These are phyloP conservation scores for Pelosia muscerda DNA, from an alignment of 2,888 invertebrate species.

Conservation along the genomic window DNA sequence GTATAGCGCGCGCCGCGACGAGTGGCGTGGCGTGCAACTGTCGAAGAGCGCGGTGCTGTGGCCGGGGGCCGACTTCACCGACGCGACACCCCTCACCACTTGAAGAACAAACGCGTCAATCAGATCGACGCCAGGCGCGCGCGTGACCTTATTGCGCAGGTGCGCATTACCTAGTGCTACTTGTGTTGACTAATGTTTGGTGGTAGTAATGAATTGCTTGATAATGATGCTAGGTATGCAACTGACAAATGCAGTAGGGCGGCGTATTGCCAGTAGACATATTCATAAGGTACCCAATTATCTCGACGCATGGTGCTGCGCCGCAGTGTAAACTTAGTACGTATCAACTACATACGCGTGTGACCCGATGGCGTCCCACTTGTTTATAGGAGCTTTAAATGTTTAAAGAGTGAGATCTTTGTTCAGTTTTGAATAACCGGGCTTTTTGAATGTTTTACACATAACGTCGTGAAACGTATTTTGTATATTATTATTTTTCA, in stretches of 20 bases:
- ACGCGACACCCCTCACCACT: constrained; percentile 99
- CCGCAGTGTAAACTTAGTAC: neutral
- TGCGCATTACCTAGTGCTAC: constrained; percentile 56
- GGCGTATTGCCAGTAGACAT: constrained; percentile 1
- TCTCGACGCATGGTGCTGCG: too few relatives aligned
- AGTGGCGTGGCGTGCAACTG: constrained; percentile 86
- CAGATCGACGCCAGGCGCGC: constrained; percentile 80
- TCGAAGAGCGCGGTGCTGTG: constrained; percentile 64
- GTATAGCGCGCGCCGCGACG: constrained; percentile 65
- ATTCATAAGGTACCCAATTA: neutral
- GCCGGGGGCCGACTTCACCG: constrained; percentile 91
- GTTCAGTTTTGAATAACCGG: neutral
- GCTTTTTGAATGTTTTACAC: neutral
- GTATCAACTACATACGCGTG: neutral
- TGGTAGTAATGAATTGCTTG: constrained; percentile 19
- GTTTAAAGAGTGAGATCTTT: neutral
- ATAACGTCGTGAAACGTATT: neutral
- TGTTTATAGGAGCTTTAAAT: neutral
- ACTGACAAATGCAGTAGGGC: neutral
- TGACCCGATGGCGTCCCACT: neutral
- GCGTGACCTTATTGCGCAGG: constrained; percentile 82
- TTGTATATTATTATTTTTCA: constrained; percentile 1
- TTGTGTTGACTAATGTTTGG: constrained; percentile 22
- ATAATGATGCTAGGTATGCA: constrained; percentile 18
- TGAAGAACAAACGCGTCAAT: constrained; percentile 98